phyloP scores from a whole-genome alignment of 2,888 invertebrate genomes.

The Dryadula phaetusa region DNA sequence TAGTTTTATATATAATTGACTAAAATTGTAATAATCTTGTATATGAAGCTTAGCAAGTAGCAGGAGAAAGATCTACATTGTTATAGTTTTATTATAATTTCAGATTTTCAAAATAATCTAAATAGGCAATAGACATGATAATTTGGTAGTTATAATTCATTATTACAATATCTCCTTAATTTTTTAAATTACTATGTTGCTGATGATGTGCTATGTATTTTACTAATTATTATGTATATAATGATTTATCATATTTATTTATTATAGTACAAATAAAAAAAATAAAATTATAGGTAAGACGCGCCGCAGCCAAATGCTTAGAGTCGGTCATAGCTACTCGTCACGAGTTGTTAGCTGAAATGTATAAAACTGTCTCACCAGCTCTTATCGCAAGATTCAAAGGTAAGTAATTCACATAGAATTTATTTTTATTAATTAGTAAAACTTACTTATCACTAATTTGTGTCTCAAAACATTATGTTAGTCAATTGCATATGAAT shows the following conservation, averaged over 20 bases:
- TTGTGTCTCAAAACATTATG: too few species aligned
- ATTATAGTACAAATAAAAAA: neutral
- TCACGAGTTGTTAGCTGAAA: constrained; percentile 94
- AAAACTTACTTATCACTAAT: neutral
- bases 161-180: too few species aligned
- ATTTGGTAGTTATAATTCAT: too few species aligned
- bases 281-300: constrained; percentile 82
- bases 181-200: too few species aligned
- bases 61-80: too few species aligned
- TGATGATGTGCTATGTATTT: too few species aligned
- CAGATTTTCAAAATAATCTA: too few species aligned
- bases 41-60: neutral
- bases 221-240: too few species aligned
- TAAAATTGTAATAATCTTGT: neutral
- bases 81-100: too few species aligned
- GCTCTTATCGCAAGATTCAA: constrained; percentile 96
- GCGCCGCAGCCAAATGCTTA: constrained; percentile 98
- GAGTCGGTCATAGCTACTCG: constrained; percentile 97
- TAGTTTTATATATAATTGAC: neutral
- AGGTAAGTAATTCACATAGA: constrained; percentile 79
- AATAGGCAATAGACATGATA: too few species aligned
- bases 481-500: too few species aligned
- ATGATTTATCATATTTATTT: neutral
- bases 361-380: constrained; percentile 95
- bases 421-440: neutral